phyloP scores from a whole-genome alignment of 2,797 vertebrate species.

The Pogoniulus pusillus region DNA sequence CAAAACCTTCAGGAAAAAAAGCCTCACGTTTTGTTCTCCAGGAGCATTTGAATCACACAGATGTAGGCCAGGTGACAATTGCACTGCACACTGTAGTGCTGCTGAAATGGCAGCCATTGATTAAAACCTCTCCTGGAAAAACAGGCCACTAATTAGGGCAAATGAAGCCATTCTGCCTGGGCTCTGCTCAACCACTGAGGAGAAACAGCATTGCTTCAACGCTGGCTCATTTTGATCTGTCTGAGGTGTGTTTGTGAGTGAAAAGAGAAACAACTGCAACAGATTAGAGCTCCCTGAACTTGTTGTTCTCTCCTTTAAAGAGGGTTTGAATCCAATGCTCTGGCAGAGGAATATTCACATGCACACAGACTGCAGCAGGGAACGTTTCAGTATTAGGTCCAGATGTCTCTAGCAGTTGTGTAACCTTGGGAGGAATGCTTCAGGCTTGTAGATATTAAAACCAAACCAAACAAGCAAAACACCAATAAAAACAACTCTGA shows the following conservation, averaged over 20 bases:
- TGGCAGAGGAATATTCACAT: neutral
- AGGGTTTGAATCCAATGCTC: neutral
- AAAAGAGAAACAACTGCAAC: neutral
- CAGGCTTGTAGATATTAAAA: neutral
- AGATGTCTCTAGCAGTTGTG: conserved; percentile 40
- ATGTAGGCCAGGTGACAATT: conserved; percentile 62
- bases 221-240: neutral
- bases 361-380: neutral
- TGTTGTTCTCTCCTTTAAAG: conserved; percentile 19
- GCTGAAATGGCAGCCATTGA: conserved; percentile 56
- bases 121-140: conserved; percentile 51
- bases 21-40: neutral
- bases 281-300: neutral
- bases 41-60: neutral
- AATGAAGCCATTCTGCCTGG: neutral
- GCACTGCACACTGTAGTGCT: neutral
- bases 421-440: conserved; percentile 13
- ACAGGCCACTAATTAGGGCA: conserved; percentile 53
- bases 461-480: no score
- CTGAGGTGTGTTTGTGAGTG: neutral
- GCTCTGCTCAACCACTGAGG: neutral
- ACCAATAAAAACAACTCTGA: neutral
- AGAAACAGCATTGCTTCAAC: neutral
- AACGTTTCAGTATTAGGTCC: conserved; percentile 22
- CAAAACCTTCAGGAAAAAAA: neutral